A percentile compares a stretch with the other conserved stretches of the same genome.
Conservation (phyloP, 1,140 invertebrate genomes). For the Bombus huntii region DNA sequence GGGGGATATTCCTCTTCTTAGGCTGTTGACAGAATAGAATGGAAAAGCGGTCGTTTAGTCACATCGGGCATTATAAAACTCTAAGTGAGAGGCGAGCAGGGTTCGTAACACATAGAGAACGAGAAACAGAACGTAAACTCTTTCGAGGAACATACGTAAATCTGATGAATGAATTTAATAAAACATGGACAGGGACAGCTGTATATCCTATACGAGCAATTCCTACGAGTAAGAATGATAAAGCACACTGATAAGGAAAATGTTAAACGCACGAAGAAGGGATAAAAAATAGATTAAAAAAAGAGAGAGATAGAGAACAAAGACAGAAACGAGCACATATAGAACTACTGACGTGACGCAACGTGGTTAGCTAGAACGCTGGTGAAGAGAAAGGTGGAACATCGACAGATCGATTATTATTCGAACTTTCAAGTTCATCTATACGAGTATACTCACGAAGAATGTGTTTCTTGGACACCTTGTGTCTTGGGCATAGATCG, state of each 20-base stretch:
- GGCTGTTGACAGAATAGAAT: constrained; percentile 83
- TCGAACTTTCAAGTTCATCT: constrained; percentile 45
- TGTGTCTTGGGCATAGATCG: constrained; percentile 54
- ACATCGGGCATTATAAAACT: constrained; percentile 41
- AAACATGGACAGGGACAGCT: background rate
- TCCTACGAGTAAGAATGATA: background rate
- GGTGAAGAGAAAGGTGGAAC: constrained; percentile 42
- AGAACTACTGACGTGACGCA: constrained; percentile 59
- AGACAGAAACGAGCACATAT: background rate
- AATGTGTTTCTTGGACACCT: constrained; percentile 59
- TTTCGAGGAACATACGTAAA: background rate
- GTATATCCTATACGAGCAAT: constrained; percentile 24
- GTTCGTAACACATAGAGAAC: background rate
- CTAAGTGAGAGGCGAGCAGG: constrained; percentile 5
- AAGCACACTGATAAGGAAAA: constrained; percentile 31
- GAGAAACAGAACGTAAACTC: constrained; percentile 28
- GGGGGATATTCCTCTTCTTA: constrained; percentile 81
- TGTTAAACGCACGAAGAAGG: background rate
- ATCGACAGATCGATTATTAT: constrained; percentile 53
- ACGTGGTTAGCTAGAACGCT: constrained; percentile 58
- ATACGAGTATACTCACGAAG: constrained; percentile 59
- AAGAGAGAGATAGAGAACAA: background rate
- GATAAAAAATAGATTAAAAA: background rate
- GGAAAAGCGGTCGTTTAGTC: constrained; percentile 77
- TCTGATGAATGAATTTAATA: background rate